These are phyloP conservation scores for Psylliodes chrysocephalus DNA, from an alignment of 2,888 invertebrate species.

Conservation along the genomic window DNA sequence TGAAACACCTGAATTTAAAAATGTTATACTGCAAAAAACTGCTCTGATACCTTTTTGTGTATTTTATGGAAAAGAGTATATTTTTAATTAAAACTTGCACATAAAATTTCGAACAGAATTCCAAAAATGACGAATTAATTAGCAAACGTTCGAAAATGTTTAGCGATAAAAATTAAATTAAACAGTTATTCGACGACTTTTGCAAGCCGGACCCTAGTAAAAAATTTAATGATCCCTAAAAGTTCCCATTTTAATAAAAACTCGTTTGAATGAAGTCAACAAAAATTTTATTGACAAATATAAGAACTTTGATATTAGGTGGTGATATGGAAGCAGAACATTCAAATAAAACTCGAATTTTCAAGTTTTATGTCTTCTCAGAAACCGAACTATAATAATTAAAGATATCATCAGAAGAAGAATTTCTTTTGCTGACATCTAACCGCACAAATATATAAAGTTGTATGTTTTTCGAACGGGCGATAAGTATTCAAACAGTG, in stretches of 20 bases:
- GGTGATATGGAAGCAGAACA: slow-evolving; percentile 19
- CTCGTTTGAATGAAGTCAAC: not conserved
- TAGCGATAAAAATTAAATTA: not conserved
- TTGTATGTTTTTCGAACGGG: slow-evolving; percentile 27
- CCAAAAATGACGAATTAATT: not conserved
- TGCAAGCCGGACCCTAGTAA: not conserved
- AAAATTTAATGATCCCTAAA: not conserved
- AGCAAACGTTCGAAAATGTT: not conserved
- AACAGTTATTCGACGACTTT: not conserved
- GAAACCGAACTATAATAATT: slow-evolving; percentile 29
- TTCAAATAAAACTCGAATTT: slow-evolving; percentile 19
- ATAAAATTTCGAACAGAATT: too few relatives aligned
- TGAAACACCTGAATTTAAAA: too few relatives aligned
- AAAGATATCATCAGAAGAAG: slow-evolving; percentile 30
- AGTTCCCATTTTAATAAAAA: not conserved
- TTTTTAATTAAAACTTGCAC: too few relatives aligned
- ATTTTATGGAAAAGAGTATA: too few relatives aligned
- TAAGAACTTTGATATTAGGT: slow-evolving; percentile 20
- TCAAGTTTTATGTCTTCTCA: slow-evolving; percentile 25
- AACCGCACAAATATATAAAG: slow-evolving; percentile 33
- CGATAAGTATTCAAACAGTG: slow-evolving; percentile 23
- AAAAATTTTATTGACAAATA: slow-evolving; percentile 13
- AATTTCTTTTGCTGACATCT: slow-evolving; percentile 23
- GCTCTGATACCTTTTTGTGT: too few relatives aligned
- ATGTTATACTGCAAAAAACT: too few relatives aligned